Conservation (phyloP, 1,140 invertebrate species). For the Aricia agestis region DNA sequence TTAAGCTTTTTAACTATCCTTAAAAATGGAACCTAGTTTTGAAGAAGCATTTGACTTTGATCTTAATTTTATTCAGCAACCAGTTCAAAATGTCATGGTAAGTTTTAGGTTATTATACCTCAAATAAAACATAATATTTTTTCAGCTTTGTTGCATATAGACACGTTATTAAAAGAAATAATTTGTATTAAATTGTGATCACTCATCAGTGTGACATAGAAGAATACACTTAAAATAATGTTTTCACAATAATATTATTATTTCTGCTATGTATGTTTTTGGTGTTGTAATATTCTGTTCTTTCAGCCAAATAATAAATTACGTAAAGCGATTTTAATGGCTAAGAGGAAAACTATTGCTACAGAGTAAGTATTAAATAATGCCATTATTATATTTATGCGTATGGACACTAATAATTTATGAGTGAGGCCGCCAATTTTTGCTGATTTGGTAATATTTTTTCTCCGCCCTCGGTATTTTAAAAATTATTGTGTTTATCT, state of each 20-base stretch:
- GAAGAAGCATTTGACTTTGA: constrained; percentile 52
- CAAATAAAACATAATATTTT: not conserved
- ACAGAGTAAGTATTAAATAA: constrained; percentile 46
- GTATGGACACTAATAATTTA: no score
- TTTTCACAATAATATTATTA: no score
- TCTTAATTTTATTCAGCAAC: constrained; percentile 42
- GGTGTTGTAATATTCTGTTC: constrained; percentile 14
- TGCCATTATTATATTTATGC: constrained; percentile 9
- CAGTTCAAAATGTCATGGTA: constrained; percentile 39
- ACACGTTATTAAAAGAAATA: no score
- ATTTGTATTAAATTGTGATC: no score
- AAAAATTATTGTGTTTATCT: no score
- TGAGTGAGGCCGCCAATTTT: no score
- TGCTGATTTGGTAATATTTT: no score
- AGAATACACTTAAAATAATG: no score
- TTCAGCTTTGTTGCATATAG: not conserved
- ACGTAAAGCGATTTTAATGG: constrained; percentile 36
- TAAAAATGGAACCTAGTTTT: constrained; percentile 40
- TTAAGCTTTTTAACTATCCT: not conserved
- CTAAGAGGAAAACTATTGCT: constrained; percentile 50
- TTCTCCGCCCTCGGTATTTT: no score
- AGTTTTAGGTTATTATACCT: constrained; percentile 42
- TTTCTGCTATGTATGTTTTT: not conserved
- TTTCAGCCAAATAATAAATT: constrained; percentile 41
- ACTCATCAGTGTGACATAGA: no score